Base-by-base conservation (phyloP, 2,797 vertebrate species). In the Falco naumanni region DNA sequence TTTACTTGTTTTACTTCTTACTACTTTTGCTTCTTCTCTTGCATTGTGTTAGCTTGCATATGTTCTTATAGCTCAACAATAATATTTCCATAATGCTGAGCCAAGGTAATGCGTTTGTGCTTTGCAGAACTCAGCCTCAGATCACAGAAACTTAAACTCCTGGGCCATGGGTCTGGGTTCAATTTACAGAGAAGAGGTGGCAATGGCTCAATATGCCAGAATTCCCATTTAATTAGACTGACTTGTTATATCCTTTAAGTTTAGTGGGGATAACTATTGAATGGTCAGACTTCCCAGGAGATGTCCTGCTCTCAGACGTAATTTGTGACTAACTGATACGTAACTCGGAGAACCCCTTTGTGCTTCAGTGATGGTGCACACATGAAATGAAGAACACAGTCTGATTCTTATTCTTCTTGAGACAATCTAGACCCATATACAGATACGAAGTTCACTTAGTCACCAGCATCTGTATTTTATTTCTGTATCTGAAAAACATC, bases 401-500 rank as follows among this genome's bases (percentile, higher is more conserved):
- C 34, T 90, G 43, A 57, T 64, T 86, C 29, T 83, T 6, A 13
- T 72, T 83, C n/a, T 87, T 61, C 21, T 77, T 74, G 31, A 80
- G 51, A 66, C 16, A 51, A 11, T 53, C 80, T 78, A 83, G 60
- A 74, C 21, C 39, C 3, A 2, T 25, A 31, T 6, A 53, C 16
- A 86, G 41, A 66, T 50, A 68, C 1, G 10, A 90, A 41, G 15
- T 65, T 90, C 41, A 43, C 20, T 57, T 75, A 39, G 18, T 86
- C 12, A 50, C 26, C 72, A 63, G 41, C 4, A 5, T 74, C 65
- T 84, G 53, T 79, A 48, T 89, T 93, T 93, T 76, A 74, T 87
- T 91, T 83, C 56, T 88, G 4, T 88, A 53, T 77, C 72, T 92
- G 29, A 87, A 93, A 93, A 94, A 84, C 75, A 86, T 74, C 74